These are phyloP conservation scores for Micropterix aruncella DNA, from an alignment of 2,888 invertebrate species.

Conservation along the genomic window DNA sequence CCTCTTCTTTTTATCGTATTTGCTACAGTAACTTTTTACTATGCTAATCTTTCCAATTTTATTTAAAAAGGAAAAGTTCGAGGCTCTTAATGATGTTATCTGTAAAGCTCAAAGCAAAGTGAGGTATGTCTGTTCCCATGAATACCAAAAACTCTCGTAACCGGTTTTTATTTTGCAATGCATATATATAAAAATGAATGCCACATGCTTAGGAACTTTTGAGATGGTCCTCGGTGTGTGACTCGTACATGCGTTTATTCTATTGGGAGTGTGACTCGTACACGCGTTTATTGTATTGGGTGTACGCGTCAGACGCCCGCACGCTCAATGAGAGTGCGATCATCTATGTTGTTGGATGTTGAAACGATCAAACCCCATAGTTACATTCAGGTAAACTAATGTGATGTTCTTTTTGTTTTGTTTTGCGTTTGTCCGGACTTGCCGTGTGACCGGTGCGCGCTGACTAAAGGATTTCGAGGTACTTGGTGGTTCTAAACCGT, in stretches of 20 bases:
- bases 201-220: slow-evolving; percentile 67
- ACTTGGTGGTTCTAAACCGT: slow-evolving; percentile 42
- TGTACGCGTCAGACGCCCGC: neutral
- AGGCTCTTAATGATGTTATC: slow-evolving; percentile 1
- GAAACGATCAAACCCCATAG: slow-evolving; percentile 20
- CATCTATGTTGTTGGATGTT: slow-evolving; percentile 1
- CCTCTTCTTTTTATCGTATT: neutral
- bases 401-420: slow-evolving; percentile 50
- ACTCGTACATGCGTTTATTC: neutral
- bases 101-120: neutral
- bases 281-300: neutral
- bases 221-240: slow-evolving; percentile 72
- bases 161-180: slow-evolving; percentile 2
- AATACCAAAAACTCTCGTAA: neutral
- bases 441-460: slow-evolving; percentile 50
- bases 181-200: slow-evolving; percentile 14
- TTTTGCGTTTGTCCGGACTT: slow-evolving; percentile 56
- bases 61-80: neutral
- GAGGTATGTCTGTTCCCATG: slow-evolving; percentile 1
- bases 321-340: neutral
- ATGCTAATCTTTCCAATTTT: neutral
- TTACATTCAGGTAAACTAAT: slow-evolving; percentile 35
- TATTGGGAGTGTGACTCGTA: neutral
- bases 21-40: neutral
- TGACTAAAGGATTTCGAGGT: slow-evolving; percentile 78